Evolutionary conservation across 2,113 vertebrate species (phyloP), one percentile per base, ranked within the genome.

Genomic region (Cephalopholis sonnerati): DNA sequence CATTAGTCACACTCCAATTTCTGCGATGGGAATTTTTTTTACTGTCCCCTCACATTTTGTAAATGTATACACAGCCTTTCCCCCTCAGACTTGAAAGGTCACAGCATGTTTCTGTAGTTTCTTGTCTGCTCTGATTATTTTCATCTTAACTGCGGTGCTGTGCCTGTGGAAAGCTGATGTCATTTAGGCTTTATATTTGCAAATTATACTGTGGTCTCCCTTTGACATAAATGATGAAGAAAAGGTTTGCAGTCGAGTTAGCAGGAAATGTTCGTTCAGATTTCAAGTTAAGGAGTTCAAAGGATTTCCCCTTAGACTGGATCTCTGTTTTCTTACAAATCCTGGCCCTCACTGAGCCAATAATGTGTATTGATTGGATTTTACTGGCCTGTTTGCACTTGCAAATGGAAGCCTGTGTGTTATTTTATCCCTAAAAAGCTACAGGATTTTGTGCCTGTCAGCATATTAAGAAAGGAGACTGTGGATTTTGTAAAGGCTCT

Each of bases 1-100:
- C 70, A 90, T 94, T 94, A 89, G 91, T 93, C 86, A 93, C 92
- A 92, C 91, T 89, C 68, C 83, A 88, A 90, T 91, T 92, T 91
- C 86, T 83, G 67, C 29, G 80, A 90, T 89, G 76, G 87, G 84
- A 74, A 55, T 76, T 85, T 84, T 75, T 82, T 87, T 85, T 79
- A 80, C 73, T 86, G 71, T 87, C 86, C 71, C 51, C 77, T 87
- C 72, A 82, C 74, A 78, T 89, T 93, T 87, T 77, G 71, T 85
- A 88, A 90, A 88, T 78, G 82, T 91, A 89, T 74, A 90, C 87
- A 80, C 65, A 85, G 82, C 80, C 74, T 86, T 79, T 85, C 72
- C 74, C 82, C 66, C 82, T 79, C 41, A 74, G 63, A 85, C 74
- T 74, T 91, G 81, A 92, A 91, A 90, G 91, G 86, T 88, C 76